These are phyloP conservation scores for Conus canariensis DNA, from an alignment of 2,888 invertebrate species.

Conservation along the genomic window DNA sequence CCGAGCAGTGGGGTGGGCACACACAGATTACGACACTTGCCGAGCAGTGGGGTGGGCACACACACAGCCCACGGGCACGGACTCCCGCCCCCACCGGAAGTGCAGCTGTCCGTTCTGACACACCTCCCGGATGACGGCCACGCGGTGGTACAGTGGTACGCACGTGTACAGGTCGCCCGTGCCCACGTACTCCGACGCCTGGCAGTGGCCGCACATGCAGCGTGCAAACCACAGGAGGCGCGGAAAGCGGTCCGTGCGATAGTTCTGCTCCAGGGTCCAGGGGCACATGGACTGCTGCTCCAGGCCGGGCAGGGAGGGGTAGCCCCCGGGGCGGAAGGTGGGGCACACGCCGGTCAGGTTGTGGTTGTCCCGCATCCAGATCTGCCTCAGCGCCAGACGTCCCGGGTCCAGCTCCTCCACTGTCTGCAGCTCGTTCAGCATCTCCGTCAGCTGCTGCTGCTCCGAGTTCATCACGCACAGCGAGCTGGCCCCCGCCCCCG, in stretches of 20 bases:
- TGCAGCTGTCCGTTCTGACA: slow-evolving; percentile 31
- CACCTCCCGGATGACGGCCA: slow-evolving; percentile 42
- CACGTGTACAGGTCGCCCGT: slow-evolving; percentile 21
- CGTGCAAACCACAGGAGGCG: slow-evolving; percentile 44
- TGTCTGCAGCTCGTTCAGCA: slow-evolving; percentile 41
- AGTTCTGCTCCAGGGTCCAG: slow-evolving; percentile 46
- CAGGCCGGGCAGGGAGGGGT: slow-evolving; percentile 24
- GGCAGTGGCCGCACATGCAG: slow-evolving; percentile 46
- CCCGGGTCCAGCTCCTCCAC: slow-evolving; percentile 38
- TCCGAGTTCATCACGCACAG: slow-evolving; percentile 13
- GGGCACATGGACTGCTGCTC: slow-evolving; percentile 47
- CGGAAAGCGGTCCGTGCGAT: slow-evolving; percentile 44
- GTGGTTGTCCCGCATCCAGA: slow-evolving; percentile 34
- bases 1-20: neutral
- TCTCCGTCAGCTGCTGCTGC: slow-evolving; percentile 36
- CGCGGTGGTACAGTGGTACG: slow-evolving; percentile 43
- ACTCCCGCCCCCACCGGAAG: slow-evolving; percentile 43
- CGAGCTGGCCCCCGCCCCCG: neutral
- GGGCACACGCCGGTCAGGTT: slow-evolving; percentile 44
- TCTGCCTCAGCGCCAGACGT: slow-evolving; percentile 26
- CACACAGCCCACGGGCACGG: slow-evolving; percentile 39
- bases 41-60: slow-evolving; percentile 36
- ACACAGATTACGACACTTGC: neutral
- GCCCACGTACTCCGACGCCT: slow-evolving; percentile 8
- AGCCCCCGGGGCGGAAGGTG: slow-evolving; percentile 21